phyloP scores from a whole-genome alignment of 2,888 invertebrate species.

The Amphipoea lucens region DNA sequence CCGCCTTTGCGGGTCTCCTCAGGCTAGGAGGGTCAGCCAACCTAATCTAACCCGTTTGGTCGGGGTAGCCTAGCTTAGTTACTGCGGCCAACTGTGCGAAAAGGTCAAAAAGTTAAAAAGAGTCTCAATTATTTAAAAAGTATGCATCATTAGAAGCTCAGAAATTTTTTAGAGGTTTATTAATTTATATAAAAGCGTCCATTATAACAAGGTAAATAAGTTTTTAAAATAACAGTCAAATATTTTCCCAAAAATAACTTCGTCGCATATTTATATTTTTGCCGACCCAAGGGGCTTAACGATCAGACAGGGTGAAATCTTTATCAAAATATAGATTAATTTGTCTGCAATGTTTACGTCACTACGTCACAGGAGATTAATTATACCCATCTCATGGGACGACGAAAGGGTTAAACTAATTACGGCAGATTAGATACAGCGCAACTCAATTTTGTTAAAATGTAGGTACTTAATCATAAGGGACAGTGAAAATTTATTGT shows the following conservation, averaged over 20 bases:
- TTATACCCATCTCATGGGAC: conserved; percentile 47
- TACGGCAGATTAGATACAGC: conserved; percentile 28
- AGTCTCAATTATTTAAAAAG: too few species aligned
- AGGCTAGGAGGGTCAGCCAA: too few species aligned
- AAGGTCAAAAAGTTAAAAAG: too few species aligned
- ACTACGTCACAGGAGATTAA: conserved; percentile 44
- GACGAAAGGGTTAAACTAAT: conserved; percentile 51
- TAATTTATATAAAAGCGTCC: too few species aligned
- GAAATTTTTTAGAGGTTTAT: too few species aligned
- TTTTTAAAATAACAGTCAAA: too few species aligned
- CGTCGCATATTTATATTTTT: not conserved
- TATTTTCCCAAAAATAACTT: not conserved
- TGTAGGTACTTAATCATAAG: conserved; percentile 30
- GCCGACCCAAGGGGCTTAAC: not conserved
- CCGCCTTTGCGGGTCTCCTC: too few species aligned
- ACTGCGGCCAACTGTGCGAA: too few species aligned
- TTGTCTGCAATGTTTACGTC: conserved; percentile 48
- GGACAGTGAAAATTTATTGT: conserved; percentile 35
- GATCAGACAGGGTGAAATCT: conserved; percentile 31
- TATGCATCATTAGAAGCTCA: too few species aligned
- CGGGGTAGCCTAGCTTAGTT: too few species aligned
- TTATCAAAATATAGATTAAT: conserved; percentile 52
- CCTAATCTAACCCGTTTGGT: too few species aligned
- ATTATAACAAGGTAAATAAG: too few species aligned
- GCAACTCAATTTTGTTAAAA: conserved; percentile 50